phyloP scores from a whole-genome alignment of 2,797 vertebrate genomes.

The Carcharodon carcharias region DNA sequence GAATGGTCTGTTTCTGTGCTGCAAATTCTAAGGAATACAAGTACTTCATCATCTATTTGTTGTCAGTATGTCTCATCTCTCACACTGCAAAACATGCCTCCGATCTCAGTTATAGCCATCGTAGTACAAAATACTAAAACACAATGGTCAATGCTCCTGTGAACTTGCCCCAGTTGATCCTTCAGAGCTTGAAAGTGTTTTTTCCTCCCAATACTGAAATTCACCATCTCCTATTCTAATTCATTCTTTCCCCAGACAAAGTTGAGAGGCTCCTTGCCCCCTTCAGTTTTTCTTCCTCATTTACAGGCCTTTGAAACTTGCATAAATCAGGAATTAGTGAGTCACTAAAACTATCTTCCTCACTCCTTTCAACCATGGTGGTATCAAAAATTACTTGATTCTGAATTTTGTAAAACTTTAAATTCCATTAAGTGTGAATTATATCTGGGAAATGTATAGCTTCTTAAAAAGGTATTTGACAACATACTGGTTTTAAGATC shows the following conservation, averaged over 20 bases:
- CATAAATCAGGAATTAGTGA: background rate
- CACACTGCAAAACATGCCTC: background rate
- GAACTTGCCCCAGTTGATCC: background rate
- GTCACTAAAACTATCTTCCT: background rate
- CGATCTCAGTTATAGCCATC: background rate
- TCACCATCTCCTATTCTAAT: background rate
- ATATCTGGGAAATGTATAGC: background rate
- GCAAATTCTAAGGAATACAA: background rate
- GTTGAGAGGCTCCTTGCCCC: background rate
- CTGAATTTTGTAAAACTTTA: background rate
- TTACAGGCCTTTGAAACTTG: background rate
- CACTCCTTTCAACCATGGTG: background rate
- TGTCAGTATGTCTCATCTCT: background rate
- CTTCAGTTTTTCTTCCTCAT: background rate
- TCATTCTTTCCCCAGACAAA: background rate
- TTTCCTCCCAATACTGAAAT: background rate
- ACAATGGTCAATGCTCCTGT: background rate
- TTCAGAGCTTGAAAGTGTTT: background rate
- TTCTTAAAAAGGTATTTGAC: too few relatives aligned
- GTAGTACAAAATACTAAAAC: background rate
- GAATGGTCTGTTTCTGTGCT: background rate
- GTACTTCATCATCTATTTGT: background rate
- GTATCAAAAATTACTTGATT: background rate
- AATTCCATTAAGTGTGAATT: background rate
- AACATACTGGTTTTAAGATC: too few relatives aligned